A percentile compares a stretch with the other conserved stretches of the same genome.
Evolutionary conservation across 2,113 vertebrate species (phyloP).

Genomic region (Oryzias woworae): DNA sequence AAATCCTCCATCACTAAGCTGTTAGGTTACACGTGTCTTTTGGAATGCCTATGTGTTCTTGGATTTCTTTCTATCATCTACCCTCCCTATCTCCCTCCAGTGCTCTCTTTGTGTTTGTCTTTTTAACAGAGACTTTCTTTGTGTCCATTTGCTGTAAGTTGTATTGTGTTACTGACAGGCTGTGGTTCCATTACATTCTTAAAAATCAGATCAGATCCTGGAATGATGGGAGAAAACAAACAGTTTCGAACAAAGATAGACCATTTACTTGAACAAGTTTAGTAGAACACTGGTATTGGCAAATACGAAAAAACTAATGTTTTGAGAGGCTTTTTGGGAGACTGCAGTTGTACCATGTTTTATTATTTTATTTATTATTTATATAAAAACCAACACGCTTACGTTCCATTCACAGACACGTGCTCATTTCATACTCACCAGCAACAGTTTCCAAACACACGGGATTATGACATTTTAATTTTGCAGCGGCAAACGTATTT

Average conservation of each 20-base stretch:
- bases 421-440: too few species aligned
- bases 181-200: constrained; percentile 37
- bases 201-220: constrained; percentile 48
- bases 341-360: constrained; percentile 26
- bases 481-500: too few species aligned
- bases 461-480: too few species aligned
- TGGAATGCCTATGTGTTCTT: neutral
- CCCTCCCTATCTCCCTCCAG: neutral
- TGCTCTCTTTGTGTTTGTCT: constrained; percentile 17
- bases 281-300: constrained; percentile 14
- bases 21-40: constrained; percentile 12
- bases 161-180: constrained; percentile 51
- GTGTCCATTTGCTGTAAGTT: constrained; percentile 50
- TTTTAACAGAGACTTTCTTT: constrained; percentile 19
- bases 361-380: constrained; percentile 33
- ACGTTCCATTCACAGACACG: too few species aligned
- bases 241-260: constrained; percentile 28
- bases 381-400: constrained; percentile 11
- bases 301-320: constrained; percentile 25
- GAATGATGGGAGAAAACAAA: constrained; percentile 53
- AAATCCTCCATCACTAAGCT: neutral
- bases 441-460: too few species aligned
- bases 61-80: constrained; percentile 15
- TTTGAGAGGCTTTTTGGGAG: constrained; percentile 14
- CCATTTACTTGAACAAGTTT: constrained; percentile 45